Conservation (phyloP, 2,797 vertebrate genomes). For the Sebastes diaconus region DNA sequence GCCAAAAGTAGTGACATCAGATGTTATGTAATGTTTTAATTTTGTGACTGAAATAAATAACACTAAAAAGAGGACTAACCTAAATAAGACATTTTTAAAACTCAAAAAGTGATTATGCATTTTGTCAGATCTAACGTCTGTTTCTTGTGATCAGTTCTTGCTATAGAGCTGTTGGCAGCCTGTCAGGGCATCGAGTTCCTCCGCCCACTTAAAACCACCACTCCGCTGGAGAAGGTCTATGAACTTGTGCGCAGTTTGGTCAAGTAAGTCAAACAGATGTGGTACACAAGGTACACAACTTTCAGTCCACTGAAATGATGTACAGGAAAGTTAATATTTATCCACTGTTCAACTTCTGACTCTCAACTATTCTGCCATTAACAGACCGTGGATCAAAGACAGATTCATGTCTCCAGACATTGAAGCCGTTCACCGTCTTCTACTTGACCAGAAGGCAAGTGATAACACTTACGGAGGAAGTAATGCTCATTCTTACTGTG, state of each 20-base stretch:
- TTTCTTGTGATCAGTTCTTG: conserved; percentile 84
- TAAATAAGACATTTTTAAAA: background rate
- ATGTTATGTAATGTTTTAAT: background rate
- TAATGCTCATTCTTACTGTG: background rate
- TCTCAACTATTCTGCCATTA: background rate
- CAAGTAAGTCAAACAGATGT: conserved; percentile 87
- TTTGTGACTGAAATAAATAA: background rate
- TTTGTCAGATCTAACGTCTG: background rate
- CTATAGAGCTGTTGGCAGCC: conserved; percentile 93
- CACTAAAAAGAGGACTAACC: background rate
- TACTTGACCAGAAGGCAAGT: conserved; percentile 92
- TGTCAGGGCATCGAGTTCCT: conserved; percentile 99
- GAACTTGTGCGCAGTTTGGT: conserved; percentile 95
- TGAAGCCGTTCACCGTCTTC: conserved; percentile 90
- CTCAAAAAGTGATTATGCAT: background rate
- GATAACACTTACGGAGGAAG: background rate
- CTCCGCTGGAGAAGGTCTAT: conserved; percentile 97
- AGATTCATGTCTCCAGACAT: conserved; percentile 98
- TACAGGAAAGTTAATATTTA: conserved; percentile 78
- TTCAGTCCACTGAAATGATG: conserved; percentile 36
- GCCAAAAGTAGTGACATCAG: background rate
- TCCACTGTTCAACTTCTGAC: conserved; percentile 56
- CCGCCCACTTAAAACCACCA: conserved; percentile 94
- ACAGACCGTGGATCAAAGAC: conserved; percentile 97
- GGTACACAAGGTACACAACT: conserved; percentile 52